These are phyloP conservation scores for Mylabris sibirica DNA, from an alignment of 2,888 invertebrate species.

Conservation along the genomic window DNA sequence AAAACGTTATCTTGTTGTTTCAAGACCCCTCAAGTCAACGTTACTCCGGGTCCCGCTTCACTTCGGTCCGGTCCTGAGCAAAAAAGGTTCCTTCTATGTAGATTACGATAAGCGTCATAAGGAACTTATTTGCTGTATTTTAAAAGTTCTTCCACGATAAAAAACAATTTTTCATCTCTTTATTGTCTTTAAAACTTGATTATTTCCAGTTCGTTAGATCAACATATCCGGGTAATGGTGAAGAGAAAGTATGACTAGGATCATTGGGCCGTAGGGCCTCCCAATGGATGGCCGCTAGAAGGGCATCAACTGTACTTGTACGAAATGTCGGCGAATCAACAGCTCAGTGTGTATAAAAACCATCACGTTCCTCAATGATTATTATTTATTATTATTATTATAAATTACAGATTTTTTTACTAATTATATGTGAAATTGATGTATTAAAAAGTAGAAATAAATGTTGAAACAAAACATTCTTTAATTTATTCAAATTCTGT, in stretches of 20 bases:
- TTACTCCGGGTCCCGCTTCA: no score
- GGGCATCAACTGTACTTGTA: constrained; percentile 48
- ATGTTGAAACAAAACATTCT: background rate
- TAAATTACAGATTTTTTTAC: background rate
- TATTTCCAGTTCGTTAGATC: constrained; percentile 78
- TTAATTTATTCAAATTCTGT: no score
- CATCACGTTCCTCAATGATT: background rate
- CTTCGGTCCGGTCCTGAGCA: no score
- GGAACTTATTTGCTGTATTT: no score
- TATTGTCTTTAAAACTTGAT: no score
- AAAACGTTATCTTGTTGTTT: no score
- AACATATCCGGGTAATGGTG: constrained; percentile 72
- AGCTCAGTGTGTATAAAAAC: constrained; percentile 49
- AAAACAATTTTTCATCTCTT: no score
- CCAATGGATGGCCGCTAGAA: constrained; percentile 54
- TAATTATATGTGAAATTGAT: background rate
- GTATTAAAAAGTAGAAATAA: constrained; percentile 4
- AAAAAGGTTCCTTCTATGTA: background rate
- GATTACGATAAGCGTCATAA: no score
- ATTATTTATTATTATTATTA: background rate
- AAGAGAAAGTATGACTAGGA: constrained; percentile 85
- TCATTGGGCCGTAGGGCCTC: constrained; percentile 59
- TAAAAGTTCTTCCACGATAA: no score
- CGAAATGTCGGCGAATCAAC: constrained; percentile 54
- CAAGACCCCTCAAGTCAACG: no score